Evolutionary conservation across 1,140 invertebrate species (phyloP).

Genomic region (Drosophila nebulosa): DNA sequence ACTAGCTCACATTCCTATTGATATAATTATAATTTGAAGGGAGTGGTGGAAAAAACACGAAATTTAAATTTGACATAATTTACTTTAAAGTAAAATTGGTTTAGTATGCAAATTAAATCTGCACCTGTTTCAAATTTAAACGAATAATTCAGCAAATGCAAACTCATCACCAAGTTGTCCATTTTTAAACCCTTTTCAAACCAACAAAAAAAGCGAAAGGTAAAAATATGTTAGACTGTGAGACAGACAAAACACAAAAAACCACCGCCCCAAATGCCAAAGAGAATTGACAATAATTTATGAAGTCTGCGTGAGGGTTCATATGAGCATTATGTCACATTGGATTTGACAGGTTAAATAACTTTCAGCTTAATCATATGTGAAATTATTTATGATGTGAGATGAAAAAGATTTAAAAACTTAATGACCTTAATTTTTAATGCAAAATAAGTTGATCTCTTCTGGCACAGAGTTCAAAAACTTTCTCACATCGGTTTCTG

Average conservation of each 20-base stretch:
- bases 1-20: conserved; percentile 12
- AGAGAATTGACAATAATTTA: background rate
- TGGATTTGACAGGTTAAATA: background rate
- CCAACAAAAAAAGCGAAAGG: background rate
- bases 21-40: background rate
- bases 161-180: background rate
- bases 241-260: background rate
- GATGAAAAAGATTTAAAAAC: background rate
- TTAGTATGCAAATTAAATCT: background rate
- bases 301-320: background rate
- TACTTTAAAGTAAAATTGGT: background rate
- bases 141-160: background rate
- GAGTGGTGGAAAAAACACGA: background rate
- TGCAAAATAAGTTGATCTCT: background rate
- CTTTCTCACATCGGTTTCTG: background rate
- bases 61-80: background rate
- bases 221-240: background rate
- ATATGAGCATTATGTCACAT: background rate
- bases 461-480: background rate
- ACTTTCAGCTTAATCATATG: background rate
- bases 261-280: background rate
- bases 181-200: background rate
- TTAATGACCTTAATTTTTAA: background rate
- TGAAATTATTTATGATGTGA: background rate
- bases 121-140: background rate